These are phyloP conservation scores for Sarcophaga bullata DNA, from an alignment of 1,140 invertebrate species.

Conservation along the genomic window DNA sequence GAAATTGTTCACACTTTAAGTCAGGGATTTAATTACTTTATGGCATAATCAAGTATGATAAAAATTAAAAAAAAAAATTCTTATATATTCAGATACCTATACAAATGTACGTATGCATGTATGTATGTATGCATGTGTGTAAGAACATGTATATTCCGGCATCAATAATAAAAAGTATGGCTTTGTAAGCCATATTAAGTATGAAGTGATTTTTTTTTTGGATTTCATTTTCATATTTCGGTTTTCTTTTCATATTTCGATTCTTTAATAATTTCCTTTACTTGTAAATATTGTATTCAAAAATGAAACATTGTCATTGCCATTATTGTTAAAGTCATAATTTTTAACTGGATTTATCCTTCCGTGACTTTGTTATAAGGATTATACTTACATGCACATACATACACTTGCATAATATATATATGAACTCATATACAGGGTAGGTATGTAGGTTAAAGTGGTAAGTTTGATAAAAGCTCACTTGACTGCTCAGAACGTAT, in stretches of 20 bases:
- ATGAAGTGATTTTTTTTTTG: too few relatives aligned
- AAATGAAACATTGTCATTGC: background rate
- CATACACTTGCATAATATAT: background rate
- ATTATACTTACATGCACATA: background rate
- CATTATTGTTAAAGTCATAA: background rate
- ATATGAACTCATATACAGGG: too few relatives aligned
- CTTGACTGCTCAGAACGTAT: too few relatives aligned
- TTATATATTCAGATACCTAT: background rate
- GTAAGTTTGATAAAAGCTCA: too few relatives aligned
- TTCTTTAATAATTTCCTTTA: conserved; percentile 9
- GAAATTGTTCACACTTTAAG: conserved; percentile 4
- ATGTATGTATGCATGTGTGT: background rate
- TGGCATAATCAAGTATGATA: conserved; percentile 5
- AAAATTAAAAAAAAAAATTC: background rate
- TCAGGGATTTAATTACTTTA: conserved; percentile 12
- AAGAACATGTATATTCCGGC: too few relatives aligned
- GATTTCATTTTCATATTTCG: too few relatives aligned
- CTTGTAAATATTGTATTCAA: background rate
- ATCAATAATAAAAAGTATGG: too few relatives aligned
- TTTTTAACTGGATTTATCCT: conserved; percentile 3
- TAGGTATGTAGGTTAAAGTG: too few relatives aligned
- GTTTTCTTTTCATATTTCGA: background rate
- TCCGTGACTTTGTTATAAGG: background rate
- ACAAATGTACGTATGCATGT: background rate
- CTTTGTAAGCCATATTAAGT: too few relatives aligned